A percentile compares a stretch with the other conserved stretches of the same genome.
These are phyloP conservation scores for Neoniphon sammara DNA, from an alignment of 2,797 vertebrate species.

Conservation along the genomic window DNA sequence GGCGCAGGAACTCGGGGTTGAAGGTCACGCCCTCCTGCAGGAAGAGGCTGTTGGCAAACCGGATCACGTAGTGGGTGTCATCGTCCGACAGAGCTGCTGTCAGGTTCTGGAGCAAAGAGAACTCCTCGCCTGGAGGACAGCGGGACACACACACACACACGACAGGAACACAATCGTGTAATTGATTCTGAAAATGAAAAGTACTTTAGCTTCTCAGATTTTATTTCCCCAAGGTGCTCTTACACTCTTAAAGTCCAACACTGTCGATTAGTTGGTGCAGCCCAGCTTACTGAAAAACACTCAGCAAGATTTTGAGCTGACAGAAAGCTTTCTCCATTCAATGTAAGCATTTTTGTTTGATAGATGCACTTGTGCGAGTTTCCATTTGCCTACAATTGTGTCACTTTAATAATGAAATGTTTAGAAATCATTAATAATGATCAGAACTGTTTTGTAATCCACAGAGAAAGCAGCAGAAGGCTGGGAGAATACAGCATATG, in stretches of 20 bases:
- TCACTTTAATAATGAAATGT: no score
- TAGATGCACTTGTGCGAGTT: no score
- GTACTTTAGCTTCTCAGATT: no score
- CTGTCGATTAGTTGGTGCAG: neutral
- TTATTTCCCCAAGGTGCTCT: neutral
- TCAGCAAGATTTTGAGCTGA: no score
- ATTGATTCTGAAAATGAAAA: neutral
- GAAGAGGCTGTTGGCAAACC: conserved; percentile 92
- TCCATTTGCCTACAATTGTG: no score
- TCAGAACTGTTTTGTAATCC: no score
- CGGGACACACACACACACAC: conserved; percentile 7
- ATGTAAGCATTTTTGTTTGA: no score
- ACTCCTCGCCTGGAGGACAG: conserved; percentile 87
- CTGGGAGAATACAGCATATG: no score
- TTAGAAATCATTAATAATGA: no score
- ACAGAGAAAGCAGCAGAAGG: no score
- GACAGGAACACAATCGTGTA: neutral
- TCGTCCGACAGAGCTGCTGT: conserved; percentile 84
- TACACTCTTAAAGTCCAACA: neutral
- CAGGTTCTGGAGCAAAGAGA: conserved; percentile 90
- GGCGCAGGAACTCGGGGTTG: conserved; percentile 91
- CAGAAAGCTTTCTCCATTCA: no score
- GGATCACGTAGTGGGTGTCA: conserved; percentile 88
- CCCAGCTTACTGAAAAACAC: no score
- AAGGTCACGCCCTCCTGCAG: conserved; percentile 92